These are phyloP conservation scores for Pelosia muscerda DNA, from an alignment of 2,888 invertebrate species.

Conservation along the genomic window DNA sequence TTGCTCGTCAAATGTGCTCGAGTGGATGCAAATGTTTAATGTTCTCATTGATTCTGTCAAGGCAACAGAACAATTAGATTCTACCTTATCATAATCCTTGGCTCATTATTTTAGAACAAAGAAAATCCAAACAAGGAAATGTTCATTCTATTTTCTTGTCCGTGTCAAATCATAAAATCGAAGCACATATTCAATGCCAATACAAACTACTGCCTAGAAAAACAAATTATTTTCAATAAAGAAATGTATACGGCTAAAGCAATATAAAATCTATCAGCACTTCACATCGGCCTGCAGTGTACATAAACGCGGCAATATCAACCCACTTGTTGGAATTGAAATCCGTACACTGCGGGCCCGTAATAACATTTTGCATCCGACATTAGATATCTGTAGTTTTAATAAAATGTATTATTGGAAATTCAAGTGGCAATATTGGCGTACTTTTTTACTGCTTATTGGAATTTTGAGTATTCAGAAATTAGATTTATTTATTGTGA, in stretches of 20 bases:
- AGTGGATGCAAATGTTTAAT: too few relatives aligned
- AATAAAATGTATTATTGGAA: conserved; percentile 49
- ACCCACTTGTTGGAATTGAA: conserved; percentile 74
- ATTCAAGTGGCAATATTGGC: conserved; percentile 20
- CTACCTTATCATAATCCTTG: too few relatives aligned
- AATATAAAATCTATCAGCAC: conserved; percentile 27
- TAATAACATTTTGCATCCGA: conserved; percentile 68
- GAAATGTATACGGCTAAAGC: conserved; percentile 31
- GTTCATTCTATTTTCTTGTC: background rate
- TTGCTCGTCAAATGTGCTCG: too few relatives aligned
- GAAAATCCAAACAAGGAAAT: too few relatives aligned
- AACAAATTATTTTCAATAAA: conserved; percentile 16
- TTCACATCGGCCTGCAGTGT: conserved; percentile 28
- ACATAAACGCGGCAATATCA: conserved; percentile 53
- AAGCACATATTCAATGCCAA: background rate
- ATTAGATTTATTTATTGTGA: background rate
- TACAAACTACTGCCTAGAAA: conserved; percentile 9
- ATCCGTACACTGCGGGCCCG: conserved; percentile 49
- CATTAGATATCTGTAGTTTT: conserved; percentile 61
- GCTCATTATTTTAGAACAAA: too few relatives aligned
- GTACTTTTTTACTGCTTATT: conserved; percentile 7
- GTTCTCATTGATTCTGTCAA: too few relatives aligned
- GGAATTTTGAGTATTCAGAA: background rate
- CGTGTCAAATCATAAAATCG: background rate
- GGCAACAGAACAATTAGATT: too few relatives aligned